Base-by-base conservation (phyloP, 2,113 vertebrate genomes). In the Sylvia atricapilla region DNA sequence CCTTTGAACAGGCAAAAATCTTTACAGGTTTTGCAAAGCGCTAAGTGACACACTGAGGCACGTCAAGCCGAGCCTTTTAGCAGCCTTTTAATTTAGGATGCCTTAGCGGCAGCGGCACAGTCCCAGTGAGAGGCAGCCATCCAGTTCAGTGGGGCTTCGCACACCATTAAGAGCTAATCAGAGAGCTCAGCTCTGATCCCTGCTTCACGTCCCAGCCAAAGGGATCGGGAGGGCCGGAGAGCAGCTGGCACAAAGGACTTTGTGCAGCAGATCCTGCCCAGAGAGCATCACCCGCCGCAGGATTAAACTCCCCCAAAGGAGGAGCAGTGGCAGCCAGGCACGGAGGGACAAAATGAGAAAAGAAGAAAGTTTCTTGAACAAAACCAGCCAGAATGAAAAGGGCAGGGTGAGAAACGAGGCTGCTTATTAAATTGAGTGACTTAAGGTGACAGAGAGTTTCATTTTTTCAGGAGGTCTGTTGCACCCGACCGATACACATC, bases 401-500 rank as follows among this genome's bases (percentile, higher is more conserved):
- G 39, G 9, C 43, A 73, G 35, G 20, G 39, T 62, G 15, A 68
- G n/a, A 77, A 87, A 80, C 0, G 7, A 68, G 8, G 58, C 19
- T 64, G 33, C 19, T 73, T n/a, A 33, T 67, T 66, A 44, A 74
- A 14, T 2, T 47, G 39, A 30, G 13, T 50, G 67, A 47, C 3
- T 41, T 24, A 19, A 50, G 41, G 30, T 30, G 44, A 46, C 16
- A 24, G 4, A n/a, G 58, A 60, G 21, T 23, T 86, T 33, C 28
- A 37, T 35, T 58, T 79, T 69, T 83, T 66, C 53, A 50, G 58
- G 47, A 87, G 13, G 27, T 73, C 53, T 68, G 3, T 19, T 20
- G 5, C 1, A 0, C 22, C 22, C 25, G 43, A 7, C 9, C 0
- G 4, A 73, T 28, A 53, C 1, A 7, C 4, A 12, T 9, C 47